A percentile compares a stretch with the other conserved stretches of the same genome.
These are phyloP conservation scores for Drosophila gaucha DNA, from an alignment of 2,888 invertebrate genomes.

Conservation along the genomic window DNA sequence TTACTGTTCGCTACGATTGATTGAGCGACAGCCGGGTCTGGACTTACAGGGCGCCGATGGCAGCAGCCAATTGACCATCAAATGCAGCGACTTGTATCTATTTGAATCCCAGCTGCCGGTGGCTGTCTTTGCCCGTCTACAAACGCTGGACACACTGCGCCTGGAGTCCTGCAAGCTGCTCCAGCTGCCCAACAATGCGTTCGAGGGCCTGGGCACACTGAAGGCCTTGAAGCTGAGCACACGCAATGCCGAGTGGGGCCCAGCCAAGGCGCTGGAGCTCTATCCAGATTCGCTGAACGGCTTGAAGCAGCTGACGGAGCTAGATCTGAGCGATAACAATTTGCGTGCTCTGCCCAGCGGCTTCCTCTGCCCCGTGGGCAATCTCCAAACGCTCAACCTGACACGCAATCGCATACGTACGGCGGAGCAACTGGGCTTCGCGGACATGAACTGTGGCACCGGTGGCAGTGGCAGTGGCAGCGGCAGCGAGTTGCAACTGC, in stretches of 20 bases:
- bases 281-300: slow-evolving; percentile 90
- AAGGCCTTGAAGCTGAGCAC: slow-evolving; percentile 89
- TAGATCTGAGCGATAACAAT: slow-evolving; percentile 94
- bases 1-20: slow-evolving; percentile 89
- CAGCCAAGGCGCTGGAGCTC: slow-evolving; percentile 90
- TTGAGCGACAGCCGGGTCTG: slow-evolving; percentile 88
- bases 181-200: slow-evolving; percentile 89
- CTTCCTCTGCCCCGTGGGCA: slow-evolving; percentile 91
- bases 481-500: slow-evolving; percentile 89
- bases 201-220: slow-evolving; percentile 91
- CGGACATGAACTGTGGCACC: slow-evolving; percentile 86
- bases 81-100: slow-evolving; percentile 92
- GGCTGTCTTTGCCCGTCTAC: slow-evolving; percentile 90
- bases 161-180: slow-evolving; percentile 93
- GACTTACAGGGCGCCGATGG: slow-evolving; percentile 88
- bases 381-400: slow-evolving; percentile 92
- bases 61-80: slow-evolving; percentile 89
- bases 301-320: slow-evolving; percentile 91
- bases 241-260: slow-evolving; percentile 92
- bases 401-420: slow-evolving; percentile 93
- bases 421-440: slow-evolving; percentile 91
- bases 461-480: slow-evolving; percentile 88
- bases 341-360: slow-evolving; percentile 91
- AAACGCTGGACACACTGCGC: slow-evolving; percentile 89
- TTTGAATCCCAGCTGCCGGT: slow-evolving; percentile 92